Evolutionary conservation across 2,113 vertebrate genomes (phyloP).

Genomic region (Eidolon helvum): DNA sequence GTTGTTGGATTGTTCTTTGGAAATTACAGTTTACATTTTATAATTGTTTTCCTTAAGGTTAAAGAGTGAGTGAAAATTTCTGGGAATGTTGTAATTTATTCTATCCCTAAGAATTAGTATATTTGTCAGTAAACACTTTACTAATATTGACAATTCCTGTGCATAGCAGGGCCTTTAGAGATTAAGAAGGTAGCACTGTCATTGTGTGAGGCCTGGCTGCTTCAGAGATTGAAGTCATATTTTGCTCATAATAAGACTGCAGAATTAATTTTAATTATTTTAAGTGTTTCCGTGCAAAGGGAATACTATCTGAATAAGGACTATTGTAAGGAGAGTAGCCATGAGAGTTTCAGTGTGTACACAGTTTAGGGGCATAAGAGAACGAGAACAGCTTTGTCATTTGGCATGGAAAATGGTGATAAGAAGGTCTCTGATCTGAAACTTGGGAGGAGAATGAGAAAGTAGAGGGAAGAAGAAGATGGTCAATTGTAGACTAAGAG

Average conservation of each 20-base stretch:
- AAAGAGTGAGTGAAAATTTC: background rate
- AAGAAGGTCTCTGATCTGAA: conserved; percentile 17
- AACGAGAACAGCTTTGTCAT: background rate
- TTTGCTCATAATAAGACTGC: background rate
- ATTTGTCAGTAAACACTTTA: background rate
- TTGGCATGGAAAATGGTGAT: background rate
- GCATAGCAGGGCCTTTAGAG: background rate
- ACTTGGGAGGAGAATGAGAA: background rate
- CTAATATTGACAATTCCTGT: background rate
- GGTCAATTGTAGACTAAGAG: background rate
- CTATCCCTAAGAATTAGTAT: background rate
- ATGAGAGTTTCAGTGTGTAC: background rate
- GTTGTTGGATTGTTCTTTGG: background rate
- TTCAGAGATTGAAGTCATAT: background rate
- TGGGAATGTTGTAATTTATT: background rate
- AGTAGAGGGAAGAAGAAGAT: background rate
- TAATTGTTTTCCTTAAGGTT: background rate
- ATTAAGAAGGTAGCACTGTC: background rate
- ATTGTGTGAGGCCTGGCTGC: background rate
- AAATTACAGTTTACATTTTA: background rate
- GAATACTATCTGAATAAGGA: background rate
- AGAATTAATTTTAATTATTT: conserved; percentile 24
- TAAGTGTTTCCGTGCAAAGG: background rate
- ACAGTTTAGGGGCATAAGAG: background rate
- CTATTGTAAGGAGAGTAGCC: background rate